Percentiles rank a stretch among this genome's conserved stretches.
phyloP scores from a whole-genome alignment of 2,797 vertebrate genomes.

The Xenentodon cancila region DNA sequence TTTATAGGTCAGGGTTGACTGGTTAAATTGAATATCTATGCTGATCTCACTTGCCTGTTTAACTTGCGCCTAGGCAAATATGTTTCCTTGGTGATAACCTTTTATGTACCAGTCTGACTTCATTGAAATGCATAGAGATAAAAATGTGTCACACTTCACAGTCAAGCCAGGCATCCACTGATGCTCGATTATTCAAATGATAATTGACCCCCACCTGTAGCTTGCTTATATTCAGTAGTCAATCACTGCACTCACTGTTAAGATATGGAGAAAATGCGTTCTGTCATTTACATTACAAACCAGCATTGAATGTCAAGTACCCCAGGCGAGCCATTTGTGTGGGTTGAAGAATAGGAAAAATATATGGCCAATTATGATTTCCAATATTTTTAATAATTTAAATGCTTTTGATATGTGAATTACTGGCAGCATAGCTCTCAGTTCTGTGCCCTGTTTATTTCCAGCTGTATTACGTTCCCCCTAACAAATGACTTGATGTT shows the following conservation, averaged over 20 bases:
- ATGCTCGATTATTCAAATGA: constrained; percentile 99
- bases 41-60: constrained; percentile 99
- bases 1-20: constrained; percentile 99
- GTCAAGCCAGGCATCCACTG: constrained; percentile 89
- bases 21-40: constrained; percentile 99
- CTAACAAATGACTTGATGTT: constrained; percentile 84
- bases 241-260: constrained; percentile 97
- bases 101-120: constrained; percentile 99
- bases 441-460: constrained; percentile 69
- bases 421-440: constrained; percentile 76
- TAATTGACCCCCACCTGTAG: constrained; percentile 99
- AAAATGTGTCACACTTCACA: constrained; percentile 98
- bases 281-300: constrained; percentile 99
- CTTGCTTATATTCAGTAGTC: constrained; percentile 94
- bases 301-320: constrained; percentile 94
- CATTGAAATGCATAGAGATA: constrained; percentile 99
- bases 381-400: constrained; percentile 88
- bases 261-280: constrained; percentile 94
- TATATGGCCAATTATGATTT: constrained; percentile 93
- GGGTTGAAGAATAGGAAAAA: constrained; percentile 87
- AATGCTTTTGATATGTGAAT: constrained; percentile 83
- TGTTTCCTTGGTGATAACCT: constrained; percentile 99
- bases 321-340: constrained; percentile 84
- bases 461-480: constrained; percentile 71
- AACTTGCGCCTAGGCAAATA: constrained; percentile 99